phyloP scores from a whole-genome alignment of 2,888 invertebrate genomes.

The Tuberolachnus salignus region DNA sequence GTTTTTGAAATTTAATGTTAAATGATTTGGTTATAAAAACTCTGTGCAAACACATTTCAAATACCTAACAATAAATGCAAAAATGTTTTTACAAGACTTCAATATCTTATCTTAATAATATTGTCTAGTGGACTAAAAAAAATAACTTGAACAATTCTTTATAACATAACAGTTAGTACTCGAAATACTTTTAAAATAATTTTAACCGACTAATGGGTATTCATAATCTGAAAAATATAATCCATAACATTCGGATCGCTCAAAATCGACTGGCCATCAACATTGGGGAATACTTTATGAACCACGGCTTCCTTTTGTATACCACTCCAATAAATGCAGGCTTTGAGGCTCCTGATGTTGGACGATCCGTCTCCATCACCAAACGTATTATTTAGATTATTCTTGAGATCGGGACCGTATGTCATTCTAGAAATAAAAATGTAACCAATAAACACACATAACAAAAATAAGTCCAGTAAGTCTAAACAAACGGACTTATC shows the following conservation, averaged over 20 bases:
- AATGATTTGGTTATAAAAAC: too few species aligned
- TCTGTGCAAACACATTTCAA: too few species aligned
- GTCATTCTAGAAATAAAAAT: conserved; percentile 65
- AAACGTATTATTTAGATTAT: conserved; percentile 70
- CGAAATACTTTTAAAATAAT: background rate
- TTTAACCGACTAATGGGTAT: conserved; percentile 29
- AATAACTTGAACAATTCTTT: too few species aligned
- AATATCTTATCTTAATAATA: too few species aligned
- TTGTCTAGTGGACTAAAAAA: too few species aligned
- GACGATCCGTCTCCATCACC: conserved; percentile 98
- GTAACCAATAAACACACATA: background rate
- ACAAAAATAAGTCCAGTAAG: background rate
- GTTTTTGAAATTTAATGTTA: too few species aligned
- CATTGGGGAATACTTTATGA: conserved; percentile 64
- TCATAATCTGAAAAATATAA: conserved; percentile 66
- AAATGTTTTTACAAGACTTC: too few species aligned
- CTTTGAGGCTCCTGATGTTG: conserved; percentile 83
- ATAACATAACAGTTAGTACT: too few species aligned
- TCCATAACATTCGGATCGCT: conserved; percentile 69
- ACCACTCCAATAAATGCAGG: conserved; percentile 78
- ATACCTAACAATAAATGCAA: too few species aligned
- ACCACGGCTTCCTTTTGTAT: conserved; percentile 72
- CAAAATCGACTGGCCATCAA: conserved; percentile 84
- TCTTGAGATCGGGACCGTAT: conserved; percentile 73
- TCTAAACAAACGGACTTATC: conserved; percentile 68